Evolutionary conservation across 1,140 invertebrate genomes (phyloP), one percentile per base, ranked within the genome.

Genomic region (Drosophila navojoa): DNA sequence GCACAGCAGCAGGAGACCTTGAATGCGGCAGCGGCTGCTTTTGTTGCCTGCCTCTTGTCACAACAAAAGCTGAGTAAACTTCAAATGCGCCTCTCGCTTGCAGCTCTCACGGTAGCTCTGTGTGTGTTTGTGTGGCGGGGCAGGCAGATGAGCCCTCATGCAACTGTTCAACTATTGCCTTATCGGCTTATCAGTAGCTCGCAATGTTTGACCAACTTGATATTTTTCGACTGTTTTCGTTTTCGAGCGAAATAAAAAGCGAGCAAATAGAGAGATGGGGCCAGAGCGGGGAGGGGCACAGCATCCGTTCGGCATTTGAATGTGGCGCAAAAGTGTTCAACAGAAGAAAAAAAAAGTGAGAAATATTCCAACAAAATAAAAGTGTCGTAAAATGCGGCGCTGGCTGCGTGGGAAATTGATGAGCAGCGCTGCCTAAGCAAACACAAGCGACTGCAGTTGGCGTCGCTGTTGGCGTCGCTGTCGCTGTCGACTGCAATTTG

Each of bases 381-480:
- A 85, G 74, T 78, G 72, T 81, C 79, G 72, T 87, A 84, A 81
- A 86, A 81, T 75, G 27, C 61, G 50, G 35, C 62, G 52, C 47
- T 61, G 52, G 50, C 55, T 74, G 82, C 81, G 81, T 85, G 81
- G 81, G 81, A 87, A 86, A 87, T 86, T 75, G 84, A 71, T 76
- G 76, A 64, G 67, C 71, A 63, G 60, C 72, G 59, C 64, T 79
- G 84, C 76, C 82, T 82, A 82, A 82, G 72, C 59, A 87, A 87
- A 87, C 72, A 71, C 22, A 44, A 11, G 66, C 58, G 19, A 25
- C 19, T 15, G 66, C 66, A 47, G 40, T 49, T 11, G 57, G 57
- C n/a, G 15, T 16, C 42, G 40, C 3, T 2, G 38, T 40, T 7
- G 38, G 10, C 10, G 38, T n/a, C 38, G 40, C 3, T 11, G 11